A percentile compares a stretch with the other conserved stretches of the same genome.
Conservation (phyloP, 2,113 vertebrate species). For the Ardeotis arabs region DNA sequence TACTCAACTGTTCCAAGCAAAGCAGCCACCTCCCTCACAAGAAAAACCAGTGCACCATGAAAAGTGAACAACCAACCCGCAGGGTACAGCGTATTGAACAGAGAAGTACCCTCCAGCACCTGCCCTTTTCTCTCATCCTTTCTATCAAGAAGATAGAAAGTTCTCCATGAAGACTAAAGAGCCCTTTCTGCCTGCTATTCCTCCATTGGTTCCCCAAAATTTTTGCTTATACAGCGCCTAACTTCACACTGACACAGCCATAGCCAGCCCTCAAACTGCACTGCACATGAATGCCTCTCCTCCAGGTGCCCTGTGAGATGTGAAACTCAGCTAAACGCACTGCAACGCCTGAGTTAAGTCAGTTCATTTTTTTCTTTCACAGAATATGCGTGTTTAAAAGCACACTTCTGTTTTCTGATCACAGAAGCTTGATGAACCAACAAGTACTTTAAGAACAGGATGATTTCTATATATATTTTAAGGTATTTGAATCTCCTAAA, state of each 20-base stretch:
- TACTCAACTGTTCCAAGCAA: background rate
- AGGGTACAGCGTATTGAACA: background rate
- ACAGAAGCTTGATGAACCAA: too few species aligned
- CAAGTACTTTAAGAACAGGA: background rate
- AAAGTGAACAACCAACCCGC: background rate
- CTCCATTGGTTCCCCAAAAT: background rate
- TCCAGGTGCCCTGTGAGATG: background rate
- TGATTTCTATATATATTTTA: background rate
- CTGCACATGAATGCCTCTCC: background rate
- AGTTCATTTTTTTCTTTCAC: background rate
- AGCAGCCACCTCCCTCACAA: background rate
- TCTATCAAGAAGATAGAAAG: background rate
- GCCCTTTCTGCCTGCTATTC: background rate
- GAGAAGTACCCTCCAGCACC: background rate
- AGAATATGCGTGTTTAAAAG: accelerated
- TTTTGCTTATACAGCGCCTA: background rate
- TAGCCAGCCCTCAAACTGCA: background rate
- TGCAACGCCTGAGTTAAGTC: background rate
- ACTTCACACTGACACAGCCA: too few species aligned
- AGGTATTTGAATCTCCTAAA: background rate
- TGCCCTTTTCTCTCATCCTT: too few species aligned
- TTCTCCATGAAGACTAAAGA: background rate
- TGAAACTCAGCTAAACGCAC: background rate
- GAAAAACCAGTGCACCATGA: background rate
- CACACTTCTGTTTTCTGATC: background rate